Conservation (phyloP, 2,113 vertebrate species). For the Sterrhoptilus dennistouni region DNA sequence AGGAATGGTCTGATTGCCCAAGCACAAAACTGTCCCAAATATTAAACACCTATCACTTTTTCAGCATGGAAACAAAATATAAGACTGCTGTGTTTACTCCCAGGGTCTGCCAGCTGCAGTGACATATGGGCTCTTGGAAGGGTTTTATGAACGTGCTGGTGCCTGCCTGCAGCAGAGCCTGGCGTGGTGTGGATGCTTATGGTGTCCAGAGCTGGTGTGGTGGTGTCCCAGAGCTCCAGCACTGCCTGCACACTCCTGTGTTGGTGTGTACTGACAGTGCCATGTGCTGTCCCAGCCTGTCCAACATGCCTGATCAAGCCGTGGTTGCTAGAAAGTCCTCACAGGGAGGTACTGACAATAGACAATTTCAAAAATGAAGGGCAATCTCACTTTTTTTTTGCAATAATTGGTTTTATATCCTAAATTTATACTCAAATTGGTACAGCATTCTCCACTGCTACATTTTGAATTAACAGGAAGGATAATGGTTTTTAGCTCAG, state of each 20-base stretch:
- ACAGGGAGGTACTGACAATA: neutral
- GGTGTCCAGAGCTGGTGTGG: fast-evolving
- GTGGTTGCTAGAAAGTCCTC: neutral
- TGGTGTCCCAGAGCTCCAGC: neutral
- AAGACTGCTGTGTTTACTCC: neutral
- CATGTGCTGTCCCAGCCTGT: fast-evolving
- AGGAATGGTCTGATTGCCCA: neutral
- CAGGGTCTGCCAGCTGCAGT: neutral
- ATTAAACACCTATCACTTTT: neutral
- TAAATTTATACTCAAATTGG: neutral
- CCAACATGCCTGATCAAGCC: neutral
- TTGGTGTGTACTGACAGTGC: fast-evolving
- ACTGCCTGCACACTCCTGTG: fast-evolving
- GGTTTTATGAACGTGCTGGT: fast-evolving
- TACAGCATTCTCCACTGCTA: neutral
- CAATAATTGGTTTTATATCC: neutral
- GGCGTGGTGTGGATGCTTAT: fast-evolving
- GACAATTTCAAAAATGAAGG: neutral
- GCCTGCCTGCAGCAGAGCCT: neutral
- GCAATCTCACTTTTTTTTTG: neutral
- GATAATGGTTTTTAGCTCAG: neutral
- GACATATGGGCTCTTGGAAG: neutral
- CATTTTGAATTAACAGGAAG: neutral
- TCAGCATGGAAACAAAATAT: neutral
- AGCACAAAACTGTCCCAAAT: neutral